Conservation (phyloP, 2,888 invertebrate species). For the Biston stratarius region DNA sequence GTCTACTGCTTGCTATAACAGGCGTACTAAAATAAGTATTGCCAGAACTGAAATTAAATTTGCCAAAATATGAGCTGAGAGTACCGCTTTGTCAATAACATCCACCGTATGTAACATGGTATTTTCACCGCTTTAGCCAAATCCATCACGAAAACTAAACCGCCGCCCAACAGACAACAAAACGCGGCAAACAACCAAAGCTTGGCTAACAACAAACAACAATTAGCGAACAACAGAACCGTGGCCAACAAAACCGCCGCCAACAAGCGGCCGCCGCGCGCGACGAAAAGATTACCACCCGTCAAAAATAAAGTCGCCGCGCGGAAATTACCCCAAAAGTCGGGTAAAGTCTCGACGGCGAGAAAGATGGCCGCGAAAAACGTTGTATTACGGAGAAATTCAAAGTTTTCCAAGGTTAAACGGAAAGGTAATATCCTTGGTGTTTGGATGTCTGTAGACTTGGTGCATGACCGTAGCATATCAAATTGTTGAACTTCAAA, state of each 20-base stretch:
- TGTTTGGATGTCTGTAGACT: conserved; percentile 33
- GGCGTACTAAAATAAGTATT: conserved; percentile 9
- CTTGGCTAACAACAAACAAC: conserved; percentile 17
- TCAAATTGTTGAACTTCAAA: neutral
- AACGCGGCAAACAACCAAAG: conserved; percentile 27
- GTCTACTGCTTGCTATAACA: no score
- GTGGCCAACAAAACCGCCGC: conserved; percentile 18
- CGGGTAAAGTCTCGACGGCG: conserved; percentile 51
- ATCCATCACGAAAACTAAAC: conserved; percentile 45
- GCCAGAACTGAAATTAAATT: conserved; percentile 9
- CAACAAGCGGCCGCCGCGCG: conserved; percentile 33
- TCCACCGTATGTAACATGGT: conserved; percentile 36
- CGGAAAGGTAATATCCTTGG: conserved; percentile 70
- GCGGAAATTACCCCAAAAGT: conserved; percentile 59
- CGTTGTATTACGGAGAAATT: conserved; percentile 66
- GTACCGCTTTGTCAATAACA: conserved; percentile 28
- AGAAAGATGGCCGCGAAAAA: conserved; percentile 69
- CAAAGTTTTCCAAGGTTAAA: conserved; percentile 65
- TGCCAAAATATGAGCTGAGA: conserved; percentile 25
- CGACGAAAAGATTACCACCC: conserved; percentile 51
- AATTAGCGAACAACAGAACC: conserved; percentile 8
- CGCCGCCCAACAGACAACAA: conserved; percentile 22
- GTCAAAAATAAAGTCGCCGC: conserved; percentile 44
- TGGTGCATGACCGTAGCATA: conserved; percentile 46
- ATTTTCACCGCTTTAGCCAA: conserved; percentile 50